phyloP scores from a whole-genome alignment of 2,113 vertebrate genomes.

The Leptosomus discolor region DNA sequence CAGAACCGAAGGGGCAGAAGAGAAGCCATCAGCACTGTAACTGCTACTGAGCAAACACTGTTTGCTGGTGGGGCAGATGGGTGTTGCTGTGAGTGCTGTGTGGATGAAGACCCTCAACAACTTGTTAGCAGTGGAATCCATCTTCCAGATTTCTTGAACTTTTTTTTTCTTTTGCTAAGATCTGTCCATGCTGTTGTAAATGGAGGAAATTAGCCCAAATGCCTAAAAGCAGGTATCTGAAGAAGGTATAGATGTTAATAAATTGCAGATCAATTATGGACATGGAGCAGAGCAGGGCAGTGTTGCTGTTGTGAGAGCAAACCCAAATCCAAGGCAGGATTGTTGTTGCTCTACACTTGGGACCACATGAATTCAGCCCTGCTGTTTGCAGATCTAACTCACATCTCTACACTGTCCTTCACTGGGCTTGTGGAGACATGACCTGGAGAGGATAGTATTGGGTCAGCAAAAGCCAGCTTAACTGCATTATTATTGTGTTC shows the following conservation, averaged over 20 bases:
- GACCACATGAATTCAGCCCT: background rate
- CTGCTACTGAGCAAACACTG: background rate
- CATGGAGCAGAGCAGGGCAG: background rate
- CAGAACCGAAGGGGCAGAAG: background rate
- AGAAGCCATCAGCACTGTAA: background rate
- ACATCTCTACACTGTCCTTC: background rate
- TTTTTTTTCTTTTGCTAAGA: background rate
- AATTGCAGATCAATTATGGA: background rate
- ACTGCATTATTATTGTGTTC: background rate
- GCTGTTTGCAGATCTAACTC: background rate
- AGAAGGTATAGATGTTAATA: background rate
- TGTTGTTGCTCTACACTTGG: background rate
- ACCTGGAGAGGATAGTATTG: background rate
- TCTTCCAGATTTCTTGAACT: background rate
- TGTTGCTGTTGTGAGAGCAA: background rate
- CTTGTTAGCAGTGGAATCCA: fast-evolving
- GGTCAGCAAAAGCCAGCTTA: background rate
- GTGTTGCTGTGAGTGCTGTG: background rate
- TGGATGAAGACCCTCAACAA: background rate
- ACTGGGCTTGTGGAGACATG: fast-evolving
- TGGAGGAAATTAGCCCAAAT: background rate
- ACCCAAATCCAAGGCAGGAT: background rate
- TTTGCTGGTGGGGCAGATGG: background rate
- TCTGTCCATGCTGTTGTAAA: background rate
- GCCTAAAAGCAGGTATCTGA: background rate